A percentile compares a stretch with the other conserved stretches of the same genome.
Conservation (phyloP, 2,797 vertebrate genomes). For the Falco novaeseelandiae region DNA sequence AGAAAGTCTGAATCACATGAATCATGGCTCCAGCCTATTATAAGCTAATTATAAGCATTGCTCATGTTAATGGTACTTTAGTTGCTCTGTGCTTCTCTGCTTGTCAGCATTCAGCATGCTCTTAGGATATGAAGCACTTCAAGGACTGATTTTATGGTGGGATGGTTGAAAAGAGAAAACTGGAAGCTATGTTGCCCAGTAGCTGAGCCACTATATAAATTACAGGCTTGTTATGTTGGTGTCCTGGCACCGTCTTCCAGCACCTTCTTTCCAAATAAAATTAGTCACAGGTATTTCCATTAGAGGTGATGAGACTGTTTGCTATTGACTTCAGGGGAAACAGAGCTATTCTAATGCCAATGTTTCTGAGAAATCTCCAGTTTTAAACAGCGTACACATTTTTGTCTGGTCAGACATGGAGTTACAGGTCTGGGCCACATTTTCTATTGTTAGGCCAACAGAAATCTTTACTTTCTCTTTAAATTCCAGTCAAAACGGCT, state of each 20-base stretch:
- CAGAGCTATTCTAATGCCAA: background rate
- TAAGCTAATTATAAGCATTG: background rate
- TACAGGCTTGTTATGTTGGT: background rate
- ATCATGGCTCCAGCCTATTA: background rate
- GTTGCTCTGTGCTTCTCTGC: background rate
- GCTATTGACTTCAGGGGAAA: background rate
- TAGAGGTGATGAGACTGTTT: background rate
- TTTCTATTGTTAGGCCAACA: slow-evolving; percentile 6
- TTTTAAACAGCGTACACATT: background rate
- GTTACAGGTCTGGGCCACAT: background rate
- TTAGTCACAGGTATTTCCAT: slow-evolving; percentile 2
- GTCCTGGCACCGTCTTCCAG: background rate
- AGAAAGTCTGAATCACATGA: background rate
- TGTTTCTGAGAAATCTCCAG: background rate
- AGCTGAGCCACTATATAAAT: background rate
- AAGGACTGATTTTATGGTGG: background rate
- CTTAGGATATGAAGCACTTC: background rate
- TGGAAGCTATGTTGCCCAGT: background rate
- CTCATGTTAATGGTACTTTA: background rate
- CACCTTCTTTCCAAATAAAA: slow-evolving; percentile 1
- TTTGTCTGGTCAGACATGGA: background rate
- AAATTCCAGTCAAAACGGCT: slow-evolving; percentile 34
- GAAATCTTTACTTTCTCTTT: slow-evolving; percentile 46
- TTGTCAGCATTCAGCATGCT: background rate
- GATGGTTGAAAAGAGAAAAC: background rate